Evolutionary conservation across 2,888 invertebrate genomes (phyloP).

Genomic region (Tetranychus piercei): DNA sequence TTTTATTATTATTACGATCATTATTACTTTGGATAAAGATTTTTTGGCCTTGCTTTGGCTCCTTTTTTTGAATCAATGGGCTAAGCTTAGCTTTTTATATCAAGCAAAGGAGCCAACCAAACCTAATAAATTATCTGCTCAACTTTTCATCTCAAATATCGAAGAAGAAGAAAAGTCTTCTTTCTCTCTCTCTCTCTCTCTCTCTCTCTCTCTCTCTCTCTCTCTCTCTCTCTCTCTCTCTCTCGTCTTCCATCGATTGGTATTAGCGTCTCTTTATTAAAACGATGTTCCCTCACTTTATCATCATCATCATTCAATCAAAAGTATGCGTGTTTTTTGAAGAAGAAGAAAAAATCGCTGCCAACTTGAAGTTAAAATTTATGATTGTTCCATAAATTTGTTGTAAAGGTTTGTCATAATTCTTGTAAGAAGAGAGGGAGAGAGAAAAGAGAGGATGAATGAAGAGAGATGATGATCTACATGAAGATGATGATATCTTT

Average conservation of each 20-base stretch:
- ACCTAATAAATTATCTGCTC: neutral
- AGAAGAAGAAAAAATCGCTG: neutral
- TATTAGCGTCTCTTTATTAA: neutral
- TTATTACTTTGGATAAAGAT: too few species aligned
- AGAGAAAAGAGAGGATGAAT: neutral
- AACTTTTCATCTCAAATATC: neutral
- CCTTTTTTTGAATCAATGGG: neutral
- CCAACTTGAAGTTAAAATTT: neutral
- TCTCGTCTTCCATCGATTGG: conserved; percentile 5
- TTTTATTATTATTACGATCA: neutral
- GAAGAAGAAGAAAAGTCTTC: neutral
- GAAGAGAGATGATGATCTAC: neutral
- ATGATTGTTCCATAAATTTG: conserved; percentile 1
- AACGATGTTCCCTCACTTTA: conserved; percentile 3
- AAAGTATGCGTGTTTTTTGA: neutral
- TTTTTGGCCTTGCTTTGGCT: too few species aligned
- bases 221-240: conserved; percentile 7
- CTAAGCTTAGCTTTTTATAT: neutral
- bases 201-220: neutral
- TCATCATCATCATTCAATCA: neutral
- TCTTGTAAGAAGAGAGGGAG: neutral
- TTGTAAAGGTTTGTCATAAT: neutral
- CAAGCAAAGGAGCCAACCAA: neutral
- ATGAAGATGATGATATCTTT: neutral
- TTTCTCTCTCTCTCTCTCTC: conserved; percentile 6